Base-by-base conservation (phyloP, 2,797 vertebrate genomes). In the Gallinago stenura region DNA sequence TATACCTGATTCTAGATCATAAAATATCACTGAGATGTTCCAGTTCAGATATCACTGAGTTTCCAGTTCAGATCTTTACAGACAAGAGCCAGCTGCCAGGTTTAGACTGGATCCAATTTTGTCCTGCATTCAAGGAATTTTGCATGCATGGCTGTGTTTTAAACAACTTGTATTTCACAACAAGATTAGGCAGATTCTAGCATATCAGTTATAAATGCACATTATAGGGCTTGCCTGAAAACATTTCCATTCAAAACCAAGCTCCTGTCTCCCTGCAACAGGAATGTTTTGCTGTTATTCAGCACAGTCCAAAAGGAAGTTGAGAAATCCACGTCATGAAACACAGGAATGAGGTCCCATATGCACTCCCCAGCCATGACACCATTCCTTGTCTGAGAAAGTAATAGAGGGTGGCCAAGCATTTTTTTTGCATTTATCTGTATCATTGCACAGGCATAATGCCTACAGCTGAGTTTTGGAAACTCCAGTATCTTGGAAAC, bases 61-160 rank as follows among this genome's bases (percentile, higher is more conserved):
- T 93, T 95, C 70, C 86, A 89, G 54, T 69, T 68, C 60, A 88
- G 69, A 91, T 53, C 37, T 89, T 92, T 90, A 93, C 15, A 25
- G 60, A 93, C 64, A 70, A 80, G 68, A 79, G n/a, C 31, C 82
- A 92, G 87, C 87, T 96, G 83, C 26, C 54, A 73, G 6, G 8
- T 87, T 93, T 77, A 93, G 60, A 31, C 4, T 46, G 31, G 26
- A 84, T 85, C 53, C 43, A 88, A 87, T 30, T 69, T 73, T 68
- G 43, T 10, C 12, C 50, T 1, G 0, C 1, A 1, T 62, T 78
- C 43, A 83, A 53, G 43, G 25, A 35, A 61, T 11, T 61, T 72
- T 81, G 37, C 77, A 56, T 20, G 51, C 51, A 80, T 0, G 10
- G 7, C n/a, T 66, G 7, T 60, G 9, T 87, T 91, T 78, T 89